phyloP scores from a whole-genome alignment of 1,140 invertebrate genomes.

The Hycleus phaleratus region DNA sequence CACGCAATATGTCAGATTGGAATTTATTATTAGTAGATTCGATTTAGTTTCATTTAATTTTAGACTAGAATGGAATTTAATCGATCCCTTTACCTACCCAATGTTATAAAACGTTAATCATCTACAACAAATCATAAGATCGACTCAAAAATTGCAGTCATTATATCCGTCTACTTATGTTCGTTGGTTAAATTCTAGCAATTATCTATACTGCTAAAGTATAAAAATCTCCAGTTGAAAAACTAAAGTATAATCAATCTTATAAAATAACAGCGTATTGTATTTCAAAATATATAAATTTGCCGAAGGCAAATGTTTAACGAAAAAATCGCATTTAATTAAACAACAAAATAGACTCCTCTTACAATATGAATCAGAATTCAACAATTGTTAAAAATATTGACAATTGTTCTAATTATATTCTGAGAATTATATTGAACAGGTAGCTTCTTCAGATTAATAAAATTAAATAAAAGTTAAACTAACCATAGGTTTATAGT shows the following conservation, averaged over 20 bases:
- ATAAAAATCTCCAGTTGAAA: background rate
- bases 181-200: background rate
- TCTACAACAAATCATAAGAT: slow-evolving; percentile 5
- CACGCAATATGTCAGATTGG: too few relatives aligned
- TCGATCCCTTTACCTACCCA: too few relatives aligned
- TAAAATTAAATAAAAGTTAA: slow-evolving; percentile 8
- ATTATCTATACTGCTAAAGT: slow-evolving; percentile 4
- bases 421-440: background rate
- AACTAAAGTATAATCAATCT: slow-evolving; percentile 1
- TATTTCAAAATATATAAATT: slow-evolving; percentile 5
- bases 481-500: slow-evolving; percentile 8
- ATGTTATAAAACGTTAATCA: background rate
- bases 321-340: slow-evolving; percentile 19
- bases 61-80: too few relatives aligned
- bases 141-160: too few relatives aligned
- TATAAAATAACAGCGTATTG: slow-evolving; percentile 1
- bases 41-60: too few relatives aligned
- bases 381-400: too few relatives aligned
- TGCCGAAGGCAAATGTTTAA: slow-evolving; percentile 1
- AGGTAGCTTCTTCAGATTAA: slow-evolving; percentile 7
- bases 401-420: background rate
- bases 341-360: slow-evolving; percentile 6
- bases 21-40: too few relatives aligned
- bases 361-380: too few relatives aligned
- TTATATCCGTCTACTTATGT: too few relatives aligned